Base-by-base conservation (phyloP, 2,113 vertebrate species). In the Antechinus flavipes region DNA sequence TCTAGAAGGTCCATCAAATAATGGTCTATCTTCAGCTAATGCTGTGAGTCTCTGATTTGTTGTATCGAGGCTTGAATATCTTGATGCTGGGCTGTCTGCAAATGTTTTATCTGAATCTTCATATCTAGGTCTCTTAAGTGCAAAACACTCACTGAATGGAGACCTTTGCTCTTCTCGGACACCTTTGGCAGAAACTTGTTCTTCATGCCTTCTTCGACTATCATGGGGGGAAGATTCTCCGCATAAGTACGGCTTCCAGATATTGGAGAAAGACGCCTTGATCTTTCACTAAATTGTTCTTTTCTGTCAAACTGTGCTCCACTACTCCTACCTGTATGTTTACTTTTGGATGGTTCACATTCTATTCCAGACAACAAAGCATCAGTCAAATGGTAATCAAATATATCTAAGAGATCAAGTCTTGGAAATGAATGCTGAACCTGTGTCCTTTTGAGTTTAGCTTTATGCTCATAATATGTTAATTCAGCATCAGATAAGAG, bases 401-500 rank as follows among this genome's bases (percentile, higher is more conserved):
- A 97, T 97, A 98, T 98, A 98, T 99, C 99, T 97, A 99, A 98
- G 61, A 99, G 97, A 97, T 99, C 98, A 98, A 98, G 99, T 98
- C 99, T 99, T 97, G 98, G 98, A 98, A 99, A 98, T 0, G 98
- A 98, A 98, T 99, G 99, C 92, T 99, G 99, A 98, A 99, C 99
- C 98, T 99, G 99, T 0, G 99, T 99, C 98, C 99, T 99, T 98
- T 98, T 99, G 49, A 99, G 98, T 94, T 99, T 99, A 94, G 99
- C 99, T 98, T 99, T 99, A 98, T 99, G 99, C 97, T 99, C 99
- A 27, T 99, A 99, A 94, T 99, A 99, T 0, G 99, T 99, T 97
- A 99, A 98, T 97, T 99, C 99, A 0, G 99, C 99, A 50, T 99
- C 98, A 0, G 99, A 99, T 0, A 99, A 96, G 92, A 99, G 98